Evolutionary conservation across 2,888 invertebrate genomes (phyloP), one percentile per base, ranked within the genome.

Genomic region (Pimpla rufipes): DNA sequence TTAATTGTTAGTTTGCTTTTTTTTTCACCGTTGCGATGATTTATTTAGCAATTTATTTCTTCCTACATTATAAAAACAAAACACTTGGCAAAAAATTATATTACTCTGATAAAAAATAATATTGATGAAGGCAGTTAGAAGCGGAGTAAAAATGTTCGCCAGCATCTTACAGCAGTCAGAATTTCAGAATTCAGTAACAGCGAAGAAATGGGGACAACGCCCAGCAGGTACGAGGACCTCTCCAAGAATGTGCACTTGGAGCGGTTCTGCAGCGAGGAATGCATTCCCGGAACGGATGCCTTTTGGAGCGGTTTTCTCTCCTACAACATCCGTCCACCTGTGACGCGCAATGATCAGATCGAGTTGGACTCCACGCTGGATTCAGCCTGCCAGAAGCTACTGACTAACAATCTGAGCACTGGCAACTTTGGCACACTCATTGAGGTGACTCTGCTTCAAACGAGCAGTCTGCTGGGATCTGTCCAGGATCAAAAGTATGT

Each of bases 221-320:
- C 97, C 85, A 98, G 97, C 93, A 96, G 95, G 88, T 96, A 97
- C 90, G 95, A 96, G 73, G 97, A 98, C 92, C 94, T 99, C 86
- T 95, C 96, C 35, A 95, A 95, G 85, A 99, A 99, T 93, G 97
- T 97, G 90, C 96, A 96, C 90, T 94, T 99, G 66, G 94, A 95
- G 83, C 95, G 95, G 85, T 97, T 99, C 92, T 96, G 97, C 85
- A 96, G 98, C 0, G 94, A 95, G 47, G 97, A 98, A 86, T 94
- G 96, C 47, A 97, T 99, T 88, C 95, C 97, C 5, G 95, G 96
- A 7, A 98, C 98, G 92, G 97, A 98, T 92, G 97, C 97, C 0
- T 99, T 98, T 93, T 99, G 99, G 99, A 98, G 98, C 92, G 96
- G 97, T 87, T 95, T 99, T 86, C 94, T 99, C 47, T 97, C 98